Base-by-base conservation (phyloP, 2,888 invertebrate genomes). In the Eremobia ochroleuca region DNA sequence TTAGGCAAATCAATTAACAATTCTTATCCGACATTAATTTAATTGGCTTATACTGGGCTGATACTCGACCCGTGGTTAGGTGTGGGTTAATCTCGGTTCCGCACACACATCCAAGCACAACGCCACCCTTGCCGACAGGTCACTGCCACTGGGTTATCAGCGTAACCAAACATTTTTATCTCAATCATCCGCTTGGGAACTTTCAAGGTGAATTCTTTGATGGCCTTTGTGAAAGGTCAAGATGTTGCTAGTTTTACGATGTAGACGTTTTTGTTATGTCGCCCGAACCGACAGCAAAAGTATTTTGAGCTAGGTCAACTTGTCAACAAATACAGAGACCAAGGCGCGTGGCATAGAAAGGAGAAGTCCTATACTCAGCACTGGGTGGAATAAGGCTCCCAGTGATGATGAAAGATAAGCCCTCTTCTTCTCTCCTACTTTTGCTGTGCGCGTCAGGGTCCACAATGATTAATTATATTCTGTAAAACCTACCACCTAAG, bases 91-190 rank as follows among this genome's bases (percentile, higher is more conserved):
- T 59, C 78, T 75, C 69, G 11, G 80, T 74, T 78, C 81, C 71
- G 66, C 52, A 64, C 46, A 66, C 75, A 83, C 84, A 81, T 87
- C 85, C 81, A 86, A 81, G 81, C 78, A 76, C 74, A 74, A 62
- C 65, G 61, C 71, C 61, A 81, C 67, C 80, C 82, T 84, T 76
- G 76, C 66, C 65, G 64, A 62, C 49, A 74, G 87, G 83, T 87
- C 87, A 88, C 67, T 85, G 86, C 80, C 83, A 83, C 64, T 65
- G 37, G 84, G 85, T 83, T 88, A 88, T 89, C 88, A 70, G 65
- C 61, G 11, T 76, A 79, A 76, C 76, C 66, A 75, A 84, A 87
- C 80, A 73, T 81, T 78, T 80, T 80, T 84, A 74, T 79, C 73
- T 76, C 70, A 62, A 68, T 76, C 68, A 77, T 58, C 40, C 72